Evolutionary conservation across 2,888 invertebrate genomes (phyloP).

Genomic region (Tanaodytes sp.): DNA sequence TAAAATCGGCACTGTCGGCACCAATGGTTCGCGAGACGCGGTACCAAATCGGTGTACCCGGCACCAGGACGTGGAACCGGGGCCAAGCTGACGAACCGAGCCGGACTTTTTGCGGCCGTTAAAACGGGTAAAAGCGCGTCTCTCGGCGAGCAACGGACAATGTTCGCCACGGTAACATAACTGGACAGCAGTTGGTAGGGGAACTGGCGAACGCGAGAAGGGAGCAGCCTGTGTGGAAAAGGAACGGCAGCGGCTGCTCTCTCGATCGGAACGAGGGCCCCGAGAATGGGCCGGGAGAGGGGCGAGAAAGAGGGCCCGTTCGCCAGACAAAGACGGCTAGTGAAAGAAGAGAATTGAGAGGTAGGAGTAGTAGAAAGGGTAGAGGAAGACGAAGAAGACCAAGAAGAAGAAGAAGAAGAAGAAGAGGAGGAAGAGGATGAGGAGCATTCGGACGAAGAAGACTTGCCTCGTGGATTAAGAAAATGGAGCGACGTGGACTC

Average conservation of each 20-base stretch:
- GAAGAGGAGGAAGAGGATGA: slow-evolving; percentile 59
- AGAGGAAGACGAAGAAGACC: slow-evolving; percentile 34
- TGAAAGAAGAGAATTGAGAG: slow-evolving; percentile 26
- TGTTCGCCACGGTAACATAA: slow-evolving; percentile 70
- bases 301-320: slow-evolving; percentile 46
- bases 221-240: slow-evolving; percentile 46
- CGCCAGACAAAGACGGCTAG: slow-evolving; percentile 37
- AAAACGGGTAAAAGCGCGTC: slow-evolving; percentile 34
- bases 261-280: slow-evolving; percentile 50
- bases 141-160: slow-evolving; percentile 53
- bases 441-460: slow-evolving; percentile 51
- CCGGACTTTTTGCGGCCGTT: slow-evolving; percentile 21
- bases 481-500: slow-evolving; percentile 24
- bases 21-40: slow-evolving; percentile 11
- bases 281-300: slow-evolving; percentile 20
- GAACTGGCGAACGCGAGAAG: slow-evolving; percentile 63
- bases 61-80: background rate
- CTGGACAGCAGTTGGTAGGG: slow-evolving; percentile 72
- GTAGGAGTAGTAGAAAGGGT: slow-evolving; percentile 18
- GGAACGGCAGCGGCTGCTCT: slow-evolving; percentile 53
- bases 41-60: background rate
- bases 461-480: slow-evolving; percentile 23
- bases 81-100: slow-evolving; percentile 10
- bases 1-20: slow-evolving; percentile 18
- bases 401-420: slow-evolving; percentile 43